These are phyloP conservation scores for Orbicella faveolata DNA, from an alignment of 64 coral and sea anemone species.

Conservation along the genomic window DNA sequence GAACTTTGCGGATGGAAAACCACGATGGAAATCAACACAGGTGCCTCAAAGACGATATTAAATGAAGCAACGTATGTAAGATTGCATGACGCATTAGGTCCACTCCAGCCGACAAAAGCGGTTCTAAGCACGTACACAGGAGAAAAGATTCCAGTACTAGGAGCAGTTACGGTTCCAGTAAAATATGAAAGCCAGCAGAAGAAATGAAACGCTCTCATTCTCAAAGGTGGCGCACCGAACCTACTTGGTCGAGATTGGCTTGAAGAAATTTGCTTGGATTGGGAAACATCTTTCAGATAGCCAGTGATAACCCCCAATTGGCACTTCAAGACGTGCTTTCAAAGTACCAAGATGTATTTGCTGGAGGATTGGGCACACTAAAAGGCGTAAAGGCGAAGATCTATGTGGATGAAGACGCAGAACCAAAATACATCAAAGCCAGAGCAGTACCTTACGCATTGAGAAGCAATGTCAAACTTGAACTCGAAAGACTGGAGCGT, in stretches of 20 bases:
- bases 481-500: slow-evolving; percentile 7
- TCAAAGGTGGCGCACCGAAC: slow-evolving; percentile 32
- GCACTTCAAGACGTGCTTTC: not conserved
- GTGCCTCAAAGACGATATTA: slow-evolving; percentile 44
- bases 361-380: slow-evolving; percentile 53
- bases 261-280: not conserved
- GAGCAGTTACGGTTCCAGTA: slow-evolving; percentile 10
- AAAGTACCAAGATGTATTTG: slow-evolving; percentile 38
- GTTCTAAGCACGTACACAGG: slow-evolving; percentile 48
- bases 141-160: slow-evolving; percentile 21
- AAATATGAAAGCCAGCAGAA: slow-evolving; percentile 27
- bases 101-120: slow-evolving; percentile 2
- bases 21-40: slow-evolving; percentile 72
- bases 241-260: slow-evolving; percentile 46
- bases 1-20: slow-evolving; percentile 34
- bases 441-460: slow-evolving; percentile 43
- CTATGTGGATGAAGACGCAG: slow-evolving; percentile 27
- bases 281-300: slow-evolving; percentile 16
- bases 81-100: slow-evolving; percentile 27
- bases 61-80: slow-evolving; percentile 34
- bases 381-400: slow-evolving; percentile 50
- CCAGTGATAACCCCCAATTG: not conserved
- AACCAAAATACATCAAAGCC: slow-evolving; percentile 26
- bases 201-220: not conserved
- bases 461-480: slow-evolving; percentile 43